Evolutionary conservation across 2,113 vertebrate genomes (phyloP).

Genomic region (Paracanthobrama guichenoti): DNA sequence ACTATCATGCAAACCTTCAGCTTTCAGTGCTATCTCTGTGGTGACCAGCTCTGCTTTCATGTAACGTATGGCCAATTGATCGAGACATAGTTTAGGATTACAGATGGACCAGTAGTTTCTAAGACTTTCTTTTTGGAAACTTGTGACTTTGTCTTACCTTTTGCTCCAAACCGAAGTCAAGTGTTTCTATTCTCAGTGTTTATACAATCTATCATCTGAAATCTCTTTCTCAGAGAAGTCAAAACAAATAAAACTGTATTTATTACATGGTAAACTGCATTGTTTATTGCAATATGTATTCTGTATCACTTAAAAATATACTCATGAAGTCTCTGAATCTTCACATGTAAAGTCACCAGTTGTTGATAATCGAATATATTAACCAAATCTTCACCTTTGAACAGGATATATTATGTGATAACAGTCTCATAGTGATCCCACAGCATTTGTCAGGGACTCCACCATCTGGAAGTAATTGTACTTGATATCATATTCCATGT

Average conservation of each 20-base stretch:
- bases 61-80: conserved; percentile 18
- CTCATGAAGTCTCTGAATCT: background rate
- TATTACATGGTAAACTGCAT: conserved; percentile 55
- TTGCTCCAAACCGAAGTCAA: conserved; percentile 54
- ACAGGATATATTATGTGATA: background rate
- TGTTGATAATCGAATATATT: background rate
- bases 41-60: conserved; percentile 25
- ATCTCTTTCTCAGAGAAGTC: conserved; percentile 36
- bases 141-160: conserved; percentile 46
- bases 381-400: background rate
- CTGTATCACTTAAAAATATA: background rate
- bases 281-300: conserved; percentile 18
- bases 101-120: conserved; percentile 46
- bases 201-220: conserved; percentile 45
- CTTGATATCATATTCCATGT: conserved; percentile 96
- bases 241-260: conserved; percentile 63
- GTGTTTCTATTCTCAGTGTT: conserved; percentile 60
- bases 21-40: conserved; percentile 34
- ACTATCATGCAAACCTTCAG: conserved; percentile 39
- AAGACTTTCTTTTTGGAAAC: conserved; percentile 51
- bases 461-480: conserved; percentile 95
- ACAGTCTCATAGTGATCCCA: conserved; percentile 51
- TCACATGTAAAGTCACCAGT: background rate
- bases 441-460: conserved; percentile 77
- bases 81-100: conserved; percentile 42